Base-by-base conservation (phyloP, 2,888 invertebrate species). In the Hesperia comma region DNA sequence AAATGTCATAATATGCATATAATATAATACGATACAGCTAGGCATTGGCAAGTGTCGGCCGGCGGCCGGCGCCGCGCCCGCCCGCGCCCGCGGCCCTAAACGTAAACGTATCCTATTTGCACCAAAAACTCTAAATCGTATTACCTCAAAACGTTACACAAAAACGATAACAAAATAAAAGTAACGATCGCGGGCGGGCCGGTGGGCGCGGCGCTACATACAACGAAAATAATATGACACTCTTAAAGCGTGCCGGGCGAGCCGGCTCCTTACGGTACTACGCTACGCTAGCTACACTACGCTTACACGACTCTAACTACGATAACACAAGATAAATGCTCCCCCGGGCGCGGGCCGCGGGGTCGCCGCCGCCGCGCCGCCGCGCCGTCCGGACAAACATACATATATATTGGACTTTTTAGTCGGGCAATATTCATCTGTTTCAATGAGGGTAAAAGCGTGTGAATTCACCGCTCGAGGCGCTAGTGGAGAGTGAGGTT, bases 1-100 rank as follows among this genome's bases (percentile, higher is more conserved):
- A 72, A 70, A 78, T 79, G 82, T 83, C 81, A 82, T 80, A 79
- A 81, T 79, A 83, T 75, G 85, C 79, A 75, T 80, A 84, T 62
- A 56, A 75, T 80, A 84, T 63, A 56, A 70, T 72, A 77, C 74
- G 72, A 79, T 85, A 87, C 71, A 85, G 81, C 86, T 88, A 89
- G 84, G 88, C 89, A 88, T 90, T 90, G 89, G 89, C 89, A 88
- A 89, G 88, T 84, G 84, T 79, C 76, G 79, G 80, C 81, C 75
- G 46, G 64, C 60, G 46, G 49, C 60, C 46, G 46, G 46, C 17
- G 49, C 61, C 63, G 49, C 53, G 67, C 67, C 43, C 71, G 46
- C 69, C 49, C 66, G 41, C 26, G 46, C 49, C 19, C 15, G 21
- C 46, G n/a, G n/a, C 37, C 41, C 53, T 60, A 61, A 61, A 58